These are phyloP conservation scores for Spodoptera picta DNA, from an alignment of 2,888 invertebrate genomes.

Conservation along the genomic window DNA sequence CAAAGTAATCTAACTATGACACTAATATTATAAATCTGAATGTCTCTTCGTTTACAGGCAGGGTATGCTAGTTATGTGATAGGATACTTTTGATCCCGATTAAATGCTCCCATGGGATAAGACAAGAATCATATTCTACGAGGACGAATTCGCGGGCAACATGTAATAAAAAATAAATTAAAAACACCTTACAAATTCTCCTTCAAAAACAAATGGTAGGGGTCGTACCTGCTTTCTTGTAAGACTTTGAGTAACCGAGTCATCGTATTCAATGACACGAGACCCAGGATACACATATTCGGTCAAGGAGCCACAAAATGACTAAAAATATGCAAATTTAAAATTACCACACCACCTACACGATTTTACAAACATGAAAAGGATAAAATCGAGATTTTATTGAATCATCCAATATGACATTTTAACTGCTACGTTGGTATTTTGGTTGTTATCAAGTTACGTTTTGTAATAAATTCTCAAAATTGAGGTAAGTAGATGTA, in stretches of 20 bases:
- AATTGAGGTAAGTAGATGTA: background rate
- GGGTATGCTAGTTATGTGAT: too few species aligned
- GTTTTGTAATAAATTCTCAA: background rate
- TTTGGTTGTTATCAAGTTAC: slow-evolving; percentile 5
- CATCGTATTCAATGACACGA: slow-evolving; percentile 73
- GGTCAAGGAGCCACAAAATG: slow-evolving; percentile 72
- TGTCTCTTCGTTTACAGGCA: too few species aligned
- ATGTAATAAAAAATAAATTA: too few species aligned
- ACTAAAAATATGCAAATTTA: slow-evolving; percentile 50
- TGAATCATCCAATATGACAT: slow-evolving; percentile 15
- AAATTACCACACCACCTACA: slow-evolving; percentile 35
- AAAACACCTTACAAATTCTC: too few species aligned
- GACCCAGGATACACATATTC: slow-evolving; percentile 73
- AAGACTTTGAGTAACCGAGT: slow-evolving; percentile 65
- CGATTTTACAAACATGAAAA: slow-evolving; percentile 18
- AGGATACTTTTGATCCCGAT: too few species aligned
- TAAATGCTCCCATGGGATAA: too few species aligned
- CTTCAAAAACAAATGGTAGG: slow-evolving; percentile 60
- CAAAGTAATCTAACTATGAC: too few species aligned
- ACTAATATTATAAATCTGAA: too few species aligned
- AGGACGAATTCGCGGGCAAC: too few species aligned
- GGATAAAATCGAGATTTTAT: slow-evolving; percentile 28
- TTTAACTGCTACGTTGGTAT: slow-evolving; percentile 12
- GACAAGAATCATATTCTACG: too few species aligned
- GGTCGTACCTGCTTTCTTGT: slow-evolving; percentile 75